Conservation (phyloP, 1,140 invertebrate species). For the Reticulitermes speratus region DNA sequence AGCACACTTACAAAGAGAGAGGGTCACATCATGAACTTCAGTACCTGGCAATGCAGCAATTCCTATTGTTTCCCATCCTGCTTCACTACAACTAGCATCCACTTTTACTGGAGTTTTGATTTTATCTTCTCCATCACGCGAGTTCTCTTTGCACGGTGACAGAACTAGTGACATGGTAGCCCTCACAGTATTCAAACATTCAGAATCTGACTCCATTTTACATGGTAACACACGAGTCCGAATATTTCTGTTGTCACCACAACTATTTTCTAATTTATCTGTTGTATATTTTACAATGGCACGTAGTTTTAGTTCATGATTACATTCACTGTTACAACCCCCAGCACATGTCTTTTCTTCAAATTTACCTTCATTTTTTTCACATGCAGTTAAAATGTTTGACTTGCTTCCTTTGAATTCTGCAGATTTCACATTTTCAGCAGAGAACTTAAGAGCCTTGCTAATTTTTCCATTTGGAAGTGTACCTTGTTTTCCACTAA, state of each 20-base stretch:
- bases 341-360: background rate
- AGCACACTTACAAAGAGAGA: constrained; percentile 15
- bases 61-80: constrained; percentile 13
- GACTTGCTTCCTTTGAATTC: background rate
- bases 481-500: background rate
- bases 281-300: background rate
- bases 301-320: background rate
- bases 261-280: background rate
- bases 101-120: constrained; percentile 21
- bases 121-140: background rate
- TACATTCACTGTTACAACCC: background rate
- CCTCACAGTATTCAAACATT: background rate
- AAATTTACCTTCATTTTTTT: background rate
- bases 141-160: background rate
- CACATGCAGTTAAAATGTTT: background rate
- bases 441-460: background rate
- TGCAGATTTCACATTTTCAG: background rate
- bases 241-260: background rate
- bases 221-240: background rate
- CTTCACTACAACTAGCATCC: background rate
- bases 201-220: background rate
- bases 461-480: background rate
- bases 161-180: background rate
- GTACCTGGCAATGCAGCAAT: background rate
- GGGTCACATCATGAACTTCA: background rate